Evolutionary conservation across 2,113 vertebrate genomes (phyloP), one percentile per base, ranked within the genome.

Genomic region (Donacobius atricapilla): DNA sequence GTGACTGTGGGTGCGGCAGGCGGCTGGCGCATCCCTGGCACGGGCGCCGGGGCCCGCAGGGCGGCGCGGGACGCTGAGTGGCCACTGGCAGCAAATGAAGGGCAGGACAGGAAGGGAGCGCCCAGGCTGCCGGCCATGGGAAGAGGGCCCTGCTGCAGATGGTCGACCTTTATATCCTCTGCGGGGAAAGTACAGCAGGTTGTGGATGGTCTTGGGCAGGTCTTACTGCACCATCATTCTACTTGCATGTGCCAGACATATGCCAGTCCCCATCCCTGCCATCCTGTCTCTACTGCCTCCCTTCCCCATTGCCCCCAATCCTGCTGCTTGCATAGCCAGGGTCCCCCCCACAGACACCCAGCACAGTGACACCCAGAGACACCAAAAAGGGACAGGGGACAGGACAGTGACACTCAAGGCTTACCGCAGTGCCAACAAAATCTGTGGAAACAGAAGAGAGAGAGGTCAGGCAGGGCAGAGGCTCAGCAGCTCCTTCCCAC

Each of bases 361-460:
- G 71, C 63, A 80, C 19, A 11, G 83, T 50, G 75, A 47, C 61
- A 64, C 28, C 9, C 83, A 64, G 23, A 50, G 60, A 53, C 4
- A 3, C n/a, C 21, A 17, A 31, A 50, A 10, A 15, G 68, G 84
- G 76, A 37, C 24, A 22, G 30, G 89, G 64, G 92, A 92, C 44
- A 28, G 83, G 48, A 87, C 35, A 14, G 92, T 18, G 95, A 96
- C 50, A 11, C 84, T 95, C 91, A n/a, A 87, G 91, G 97, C 98
- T 98, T 93, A 98, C 98, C 95, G 98, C 98, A 47, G 98, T 92
- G 94, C 98, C 95, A 84, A 98, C 98, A 94, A 98, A 98, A 98
- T 98, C 98, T 98, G 93, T 84, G 89, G 94, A 90, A 95, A 95
- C 51, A 97, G 83, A 96, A 94, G 56, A 92, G 57, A 94, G 17